Evolutionary conservation across 1,140 invertebrate genomes (phyloP).

Genomic region (Cyphomyrmex costatus): DNA sequence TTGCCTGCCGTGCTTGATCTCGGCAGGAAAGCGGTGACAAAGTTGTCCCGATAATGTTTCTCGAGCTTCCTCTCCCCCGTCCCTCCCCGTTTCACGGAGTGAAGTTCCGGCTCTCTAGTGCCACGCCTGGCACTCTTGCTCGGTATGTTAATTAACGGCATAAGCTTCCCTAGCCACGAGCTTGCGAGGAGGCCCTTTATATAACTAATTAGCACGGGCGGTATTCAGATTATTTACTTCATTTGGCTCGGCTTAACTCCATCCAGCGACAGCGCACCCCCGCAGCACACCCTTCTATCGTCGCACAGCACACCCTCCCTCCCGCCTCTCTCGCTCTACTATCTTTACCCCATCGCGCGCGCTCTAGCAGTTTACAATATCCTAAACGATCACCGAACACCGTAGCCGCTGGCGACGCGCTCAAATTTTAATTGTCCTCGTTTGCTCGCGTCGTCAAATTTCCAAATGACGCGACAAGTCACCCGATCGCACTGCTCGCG

Average conservation of each 20-base stretch:
- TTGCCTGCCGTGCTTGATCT: conserved; percentile 58
- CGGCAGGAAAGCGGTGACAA: conserved; percentile 69
- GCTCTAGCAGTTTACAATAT: conserved; percentile 63
- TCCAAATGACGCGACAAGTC: conserved; percentile 61
- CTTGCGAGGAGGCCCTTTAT: conserved; percentile 80
- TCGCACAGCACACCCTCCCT: neutral
- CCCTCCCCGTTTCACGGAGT: conserved; percentile 36
- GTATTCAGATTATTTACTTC: conserved; percentile 82
- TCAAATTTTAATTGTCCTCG: conserved; percentile 66
- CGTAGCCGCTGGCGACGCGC: conserved; percentile 56
- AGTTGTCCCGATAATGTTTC: conserved; percentile 75
- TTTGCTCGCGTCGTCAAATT: conserved; percentile 65
- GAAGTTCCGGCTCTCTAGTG: conserved; percentile 63
- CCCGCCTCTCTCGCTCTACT: neutral
- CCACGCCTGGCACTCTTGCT: conserved; percentile 75
- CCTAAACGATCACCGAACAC: conserved; percentile 65
- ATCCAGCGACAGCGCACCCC: conserved; percentile 61
- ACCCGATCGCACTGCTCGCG: conserved; percentile 52
- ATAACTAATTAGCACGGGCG: conserved; percentile 82
- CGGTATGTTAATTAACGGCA: conserved; percentile 85
- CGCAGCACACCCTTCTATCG: conserved; percentile 58
- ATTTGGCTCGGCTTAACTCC: conserved; percentile 77
- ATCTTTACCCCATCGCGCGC: neutral
- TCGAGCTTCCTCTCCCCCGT: conserved; percentile 59
- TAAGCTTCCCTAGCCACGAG: conserved; percentile 81